Conservation (phyloP, 2,113 vertebrate species). For the Daubentonia madagascariensis region DNA sequence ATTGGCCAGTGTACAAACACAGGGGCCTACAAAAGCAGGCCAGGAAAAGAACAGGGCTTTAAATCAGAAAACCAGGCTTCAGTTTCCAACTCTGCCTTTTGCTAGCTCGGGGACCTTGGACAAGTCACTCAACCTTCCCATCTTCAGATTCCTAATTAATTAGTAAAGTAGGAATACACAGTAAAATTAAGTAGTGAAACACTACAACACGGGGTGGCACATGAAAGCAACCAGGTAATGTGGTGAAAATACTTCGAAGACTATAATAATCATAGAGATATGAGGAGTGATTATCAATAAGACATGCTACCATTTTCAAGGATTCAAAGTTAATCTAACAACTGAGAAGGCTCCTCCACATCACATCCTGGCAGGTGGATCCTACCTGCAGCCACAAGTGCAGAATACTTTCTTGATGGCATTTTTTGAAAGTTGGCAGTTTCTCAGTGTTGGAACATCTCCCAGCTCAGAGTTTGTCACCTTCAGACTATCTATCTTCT, state of each 20-base stretch:
- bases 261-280: fast-evolving
- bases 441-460: not conserved
- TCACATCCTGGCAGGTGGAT: not conserved
- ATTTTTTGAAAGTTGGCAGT: not conserved
- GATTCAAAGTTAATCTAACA: not conserved
- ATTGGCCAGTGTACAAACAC: not conserved
- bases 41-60: not conserved
- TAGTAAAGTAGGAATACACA: not conserved
- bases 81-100: not conserved
- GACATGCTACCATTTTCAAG: not conserved
- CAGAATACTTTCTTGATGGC: not conserved
- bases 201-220: not conserved
- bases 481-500: not conserved
- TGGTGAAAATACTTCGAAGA: not conserved
- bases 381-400: not conserved
- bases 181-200: not conserved
- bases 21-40: not conserved
- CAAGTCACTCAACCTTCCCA: not conserved
- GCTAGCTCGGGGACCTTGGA: not conserved
- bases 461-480: not conserved
- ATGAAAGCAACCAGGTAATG: not conserved
- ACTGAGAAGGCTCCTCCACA: not conserved
- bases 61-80: not conserved
- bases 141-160: not conserved
- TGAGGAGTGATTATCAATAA: not conserved